Percentiles rank a stretch among this genome's conserved stretches.
Conservation (phyloP, 2,113 vertebrate species). For the Barbus barbus region DNA sequence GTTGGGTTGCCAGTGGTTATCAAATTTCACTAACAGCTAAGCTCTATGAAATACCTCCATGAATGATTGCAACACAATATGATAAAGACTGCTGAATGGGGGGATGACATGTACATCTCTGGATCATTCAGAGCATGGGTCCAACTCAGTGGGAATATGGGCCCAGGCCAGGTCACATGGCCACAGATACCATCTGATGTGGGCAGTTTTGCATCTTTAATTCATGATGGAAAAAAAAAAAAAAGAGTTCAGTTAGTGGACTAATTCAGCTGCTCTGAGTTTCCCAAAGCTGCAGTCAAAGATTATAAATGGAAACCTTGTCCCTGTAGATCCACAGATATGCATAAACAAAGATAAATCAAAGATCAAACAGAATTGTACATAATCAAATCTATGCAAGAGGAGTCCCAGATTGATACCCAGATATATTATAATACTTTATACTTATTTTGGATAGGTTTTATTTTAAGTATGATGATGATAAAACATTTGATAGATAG, state of each 20-base stretch:
- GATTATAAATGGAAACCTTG: conserved; percentile 26
- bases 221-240: conserved; percentile 56
- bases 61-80: conserved; percentile 22
- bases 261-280: conserved; percentile 23
- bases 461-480: too few relatives aligned
- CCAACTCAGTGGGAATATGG: conserved; percentile 7
- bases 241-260: conserved; percentile 34
- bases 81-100: conserved; percentile 26
- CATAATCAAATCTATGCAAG: background rate
- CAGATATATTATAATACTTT: background rate
- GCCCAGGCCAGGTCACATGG: conserved; percentile 28
- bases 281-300: conserved; percentile 34
- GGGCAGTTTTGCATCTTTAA: conserved; percentile 58
- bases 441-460: background rate
- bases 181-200: conserved; percentile 43
- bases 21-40: conserved; percentile 51
- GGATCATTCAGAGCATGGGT: conserved; percentile 31
- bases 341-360: too few relatives aligned
- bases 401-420: background rate
- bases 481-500: too few relatives aligned
- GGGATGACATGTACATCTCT: conserved; percentile 41
- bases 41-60: conserved; percentile 29
- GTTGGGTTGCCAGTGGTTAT: conserved; percentile 8
- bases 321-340: background rate
- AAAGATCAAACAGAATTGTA: background rate